Evolutionary conservation across 2,113 vertebrate species (phyloP), one percentile per base, ranked within the genome.

Genomic region (Empidonax alnorum): DNA sequence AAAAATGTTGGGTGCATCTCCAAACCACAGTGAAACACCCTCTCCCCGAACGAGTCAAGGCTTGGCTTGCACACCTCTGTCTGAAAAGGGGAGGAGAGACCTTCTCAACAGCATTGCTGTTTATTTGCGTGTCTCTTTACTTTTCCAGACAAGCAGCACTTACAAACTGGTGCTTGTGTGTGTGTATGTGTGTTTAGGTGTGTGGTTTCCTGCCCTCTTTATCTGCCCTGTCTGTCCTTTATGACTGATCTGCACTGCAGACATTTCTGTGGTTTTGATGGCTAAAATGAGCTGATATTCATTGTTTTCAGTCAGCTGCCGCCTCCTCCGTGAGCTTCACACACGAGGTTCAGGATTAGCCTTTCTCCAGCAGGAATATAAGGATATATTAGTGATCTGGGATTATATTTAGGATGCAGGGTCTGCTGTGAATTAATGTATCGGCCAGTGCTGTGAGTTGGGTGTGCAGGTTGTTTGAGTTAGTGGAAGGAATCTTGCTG

Each of bases 11-110:
- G 96, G 96, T 86, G 95, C 68, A 74, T 95, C 96, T 96, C 90
- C 95, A 96, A 98, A 96, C 98, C 97, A 97, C 97, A 95, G 10
- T 93, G 93, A 97, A 96, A 96, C 97, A 96, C 92, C 95, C 95
- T 96, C 84, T 92, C 90, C 91, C 79, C 65, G 89, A 92, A 94
- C 95, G 88, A 97, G 98, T 97, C 94, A 76, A 95, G 96, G 95
- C 97, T 93, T 97, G 97, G 97, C 94, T 78, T 94, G 59, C 24
- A 88, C 96, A 94, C 96, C 87, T 97, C 93, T 94, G 93, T 94
- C 95, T 97, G 94, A 84, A 93, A 74, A 74, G 5, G 10, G 82
- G 88, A 78, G 91, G 87, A 90, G 72, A 47, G 90, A 44, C 84
- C 55, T 74, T 93, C 77, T 73, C 84, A 92, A 68, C 67, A 84